phyloP scores from a whole-genome alignment of 2,113 vertebrate species.

The Ameiurus melas region DNA sequence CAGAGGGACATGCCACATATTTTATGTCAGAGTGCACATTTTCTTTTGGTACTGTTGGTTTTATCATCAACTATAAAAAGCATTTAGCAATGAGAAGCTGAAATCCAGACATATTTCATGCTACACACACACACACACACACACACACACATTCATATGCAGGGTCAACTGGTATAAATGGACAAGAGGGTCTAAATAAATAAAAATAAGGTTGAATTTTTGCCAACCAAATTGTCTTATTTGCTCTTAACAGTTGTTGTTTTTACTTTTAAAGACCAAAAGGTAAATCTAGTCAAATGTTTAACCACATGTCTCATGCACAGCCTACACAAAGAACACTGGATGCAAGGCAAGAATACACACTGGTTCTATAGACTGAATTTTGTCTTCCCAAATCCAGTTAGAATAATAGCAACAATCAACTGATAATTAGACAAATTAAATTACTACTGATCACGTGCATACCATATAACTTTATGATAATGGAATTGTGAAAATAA shows the following conservation, averaged over 20 bases:
- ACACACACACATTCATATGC: neutral
- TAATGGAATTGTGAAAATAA: too few species aligned
- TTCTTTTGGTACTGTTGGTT: constrained; percentile 40
- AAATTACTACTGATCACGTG: too few species aligned
- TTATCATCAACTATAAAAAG: constrained; percentile 38
- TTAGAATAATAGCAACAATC: too few species aligned
- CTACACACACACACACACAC: neutral
- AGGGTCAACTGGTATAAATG: too few species aligned
- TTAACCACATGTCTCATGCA: neutral
- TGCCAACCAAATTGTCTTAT: neutral
- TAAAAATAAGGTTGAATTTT: neutral
- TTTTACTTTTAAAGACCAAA: neutral
- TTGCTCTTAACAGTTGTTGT: neutral
- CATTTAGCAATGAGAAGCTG: neutral
- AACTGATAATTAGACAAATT: too few species aligned
- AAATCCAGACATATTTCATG: neutral
- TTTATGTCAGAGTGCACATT: constrained; percentile 29
- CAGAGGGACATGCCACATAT: constrained; percentile 18
- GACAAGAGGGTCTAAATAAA: neutral
- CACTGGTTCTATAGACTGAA: too few species aligned
- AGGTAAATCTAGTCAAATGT: neutral
- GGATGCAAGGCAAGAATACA: too few species aligned
- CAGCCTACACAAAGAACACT: too few species aligned
- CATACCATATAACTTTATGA: too few species aligned
- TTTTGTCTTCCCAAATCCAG: too few species aligned